Evolutionary conservation across 2,888 invertebrate species (phyloP).

Genomic region (Cantharis nigra): DNA sequence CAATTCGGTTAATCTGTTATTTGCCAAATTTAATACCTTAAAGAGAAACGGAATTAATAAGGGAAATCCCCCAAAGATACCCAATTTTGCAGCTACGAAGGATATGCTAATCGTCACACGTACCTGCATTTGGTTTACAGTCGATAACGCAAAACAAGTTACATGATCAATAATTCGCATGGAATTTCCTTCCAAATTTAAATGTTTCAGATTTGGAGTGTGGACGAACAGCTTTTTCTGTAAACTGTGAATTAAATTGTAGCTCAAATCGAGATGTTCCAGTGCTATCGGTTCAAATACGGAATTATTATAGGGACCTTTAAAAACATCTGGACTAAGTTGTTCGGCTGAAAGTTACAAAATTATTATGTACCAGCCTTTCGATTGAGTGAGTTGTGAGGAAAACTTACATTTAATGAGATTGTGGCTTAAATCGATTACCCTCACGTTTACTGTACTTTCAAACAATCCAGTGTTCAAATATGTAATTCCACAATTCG

Average conservation of each 20-base stretch:
- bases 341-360: constrained; percentile 59
- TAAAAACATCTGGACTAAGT: constrained; percentile 67
- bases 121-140: constrained; percentile 59
- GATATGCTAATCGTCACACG: no score
- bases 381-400: not conserved
- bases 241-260: constrained; percentile 67
- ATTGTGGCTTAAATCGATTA: constrained; percentile 64
- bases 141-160: constrained; percentile 63
- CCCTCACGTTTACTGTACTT: constrained; percentile 58
- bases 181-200: constrained; percentile 67
- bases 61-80: not conserved
- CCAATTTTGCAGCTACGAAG: no score
- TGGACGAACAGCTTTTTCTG: constrained; percentile 67
- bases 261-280: constrained; percentile 65
- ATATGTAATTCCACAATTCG: constrained; percentile 59
- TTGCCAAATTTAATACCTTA: constrained; percentile 50
- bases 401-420: constrained; percentile 57
- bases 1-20: constrained; percentile 63
- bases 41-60: constrained; percentile 21
- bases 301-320: constrained; percentile 64
- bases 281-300: constrained; percentile 63
- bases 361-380: not conserved
- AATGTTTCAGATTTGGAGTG: constrained; percentile 63
- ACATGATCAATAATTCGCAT: constrained; percentile 65
- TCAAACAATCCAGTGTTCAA: constrained; percentile 61